A percentile compares a stretch with the other conserved stretches of the same genome.
Conservation (phyloP, 2,797 vertebrate genomes). For the Chromis chromis region DNA sequence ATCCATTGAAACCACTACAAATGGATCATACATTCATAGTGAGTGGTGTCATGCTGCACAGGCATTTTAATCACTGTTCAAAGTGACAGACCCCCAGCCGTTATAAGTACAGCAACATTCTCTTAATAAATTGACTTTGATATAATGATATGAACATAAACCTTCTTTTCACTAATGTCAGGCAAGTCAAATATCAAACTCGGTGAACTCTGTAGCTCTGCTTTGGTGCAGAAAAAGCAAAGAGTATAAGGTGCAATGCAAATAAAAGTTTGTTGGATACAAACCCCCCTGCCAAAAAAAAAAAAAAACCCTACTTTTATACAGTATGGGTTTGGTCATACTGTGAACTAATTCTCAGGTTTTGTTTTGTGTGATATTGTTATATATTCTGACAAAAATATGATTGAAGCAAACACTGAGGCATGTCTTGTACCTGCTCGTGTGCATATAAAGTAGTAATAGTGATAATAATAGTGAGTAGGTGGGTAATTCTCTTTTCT, state of each 20-base stretch:
- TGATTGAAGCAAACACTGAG: neutral
- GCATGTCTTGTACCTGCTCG: neutral
- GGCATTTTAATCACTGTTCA: constrained; percentile 52
- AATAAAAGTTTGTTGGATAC: neutral
- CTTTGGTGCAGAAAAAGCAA: constrained; percentile 1
- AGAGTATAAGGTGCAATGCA: neutral
- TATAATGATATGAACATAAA: neutral
- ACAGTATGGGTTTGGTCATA: neutral
- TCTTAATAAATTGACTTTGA: constrained; percentile 27
- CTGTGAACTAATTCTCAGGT: constrained; percentile 4
- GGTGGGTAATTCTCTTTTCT: constrained; percentile 2
- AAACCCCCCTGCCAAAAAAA: neutral
- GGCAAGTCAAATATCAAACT: neutral
- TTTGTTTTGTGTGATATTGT: constrained; percentile 8
- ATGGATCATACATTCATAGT: constrained; percentile 54
- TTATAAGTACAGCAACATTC: constrained; percentile 23
- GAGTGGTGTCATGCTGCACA: constrained; percentile 38
- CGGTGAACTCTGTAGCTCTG: neutral
- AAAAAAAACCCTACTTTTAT: neutral
- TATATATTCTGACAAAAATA: neutral
- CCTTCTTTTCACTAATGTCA: neutral
- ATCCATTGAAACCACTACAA: constrained; percentile 78
- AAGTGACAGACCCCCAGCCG: constrained; percentile 27
- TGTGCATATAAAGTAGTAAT: neutral
- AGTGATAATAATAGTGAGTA: neutral